phyloP scores from a whole-genome alignment of 1,140 invertebrate genomes.

The Melanaphis sacchari region DNA sequence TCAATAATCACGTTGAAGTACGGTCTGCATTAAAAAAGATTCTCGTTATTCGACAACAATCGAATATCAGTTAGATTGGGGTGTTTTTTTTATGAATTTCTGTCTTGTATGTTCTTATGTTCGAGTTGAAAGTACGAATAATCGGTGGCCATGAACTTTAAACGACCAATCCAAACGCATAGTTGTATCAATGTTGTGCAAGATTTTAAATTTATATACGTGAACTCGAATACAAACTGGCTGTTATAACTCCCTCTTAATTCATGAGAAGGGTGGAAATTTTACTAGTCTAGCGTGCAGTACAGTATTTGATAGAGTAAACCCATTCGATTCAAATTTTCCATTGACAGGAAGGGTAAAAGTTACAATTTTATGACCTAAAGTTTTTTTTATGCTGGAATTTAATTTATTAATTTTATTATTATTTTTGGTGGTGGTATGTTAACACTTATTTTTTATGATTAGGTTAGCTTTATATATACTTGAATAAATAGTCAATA shows the following conservation, averaged over 20 bases:
- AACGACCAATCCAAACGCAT: neutral
- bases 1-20: neutral
- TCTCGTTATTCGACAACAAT: neutral
- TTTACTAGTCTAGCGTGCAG: neutral
- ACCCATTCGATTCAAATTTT: neutral
- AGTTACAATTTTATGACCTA: neutral
- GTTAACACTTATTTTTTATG: neutral
- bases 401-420: slow-evolving; percentile 4
- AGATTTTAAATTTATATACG: neutral
- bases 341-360: neutral
- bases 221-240: slow-evolving; percentile 2
- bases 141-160: neutral
- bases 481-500: neutral
- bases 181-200: neutral
- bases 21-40: neutral
- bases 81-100: neutral
- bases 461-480: neutral
- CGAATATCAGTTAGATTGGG: neutral
- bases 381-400: neutral
- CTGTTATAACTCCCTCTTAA: neutral
- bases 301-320: neutral
- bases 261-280: neutral
- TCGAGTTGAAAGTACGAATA: neutral
- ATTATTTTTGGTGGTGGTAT: neutral
- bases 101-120: neutral